These are phyloP conservation scores for Hanleya hanleyi DNA, from an alignment of 2,888 invertebrate genomes.

Conservation along the genomic window DNA sequence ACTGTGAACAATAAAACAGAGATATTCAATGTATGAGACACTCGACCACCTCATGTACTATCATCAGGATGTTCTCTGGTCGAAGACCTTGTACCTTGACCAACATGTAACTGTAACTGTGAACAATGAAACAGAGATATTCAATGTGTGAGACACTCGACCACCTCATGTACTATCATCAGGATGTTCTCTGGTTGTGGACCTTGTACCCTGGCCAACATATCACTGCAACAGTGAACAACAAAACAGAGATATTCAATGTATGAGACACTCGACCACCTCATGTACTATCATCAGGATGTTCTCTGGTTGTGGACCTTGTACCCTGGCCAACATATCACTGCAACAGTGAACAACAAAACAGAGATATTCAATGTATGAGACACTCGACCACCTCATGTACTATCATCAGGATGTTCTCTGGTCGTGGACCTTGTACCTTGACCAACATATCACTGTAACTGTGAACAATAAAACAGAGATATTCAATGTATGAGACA, in stretches of 20 bases:
- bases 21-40: too few species aligned
- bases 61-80: slow-evolving; percentile 70
- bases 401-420: too few species aligned
- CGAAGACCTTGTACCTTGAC: slow-evolving; percentile 65
- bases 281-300: slow-evolving; percentile 71
- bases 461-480: too few species aligned
- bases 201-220: slow-evolving; percentile 61
- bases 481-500: too few species aligned
- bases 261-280: slow-evolving; percentile 70
- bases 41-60: slow-evolving; percentile 72
- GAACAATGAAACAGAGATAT: too few species aligned
- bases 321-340: slow-evolving; percentile 61
- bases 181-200: too few species aligned
- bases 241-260: too few species aligned
- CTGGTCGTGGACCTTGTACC: too few species aligned
- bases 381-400: too few species aligned
- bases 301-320: slow-evolving; percentile 70
- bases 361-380: too few species aligned
- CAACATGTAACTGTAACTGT: slow-evolving; percentile 54
- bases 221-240: slow-evolving; percentile 53
- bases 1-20: slow-evolving; percentile 69
- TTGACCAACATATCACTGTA: slow-evolving; percentile 56
- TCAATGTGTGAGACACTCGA: too few species aligned
- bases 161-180: too few species aligned
- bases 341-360: slow-evolving; percentile 38